phyloP scores from a whole-genome alignment of 2,113 vertebrate species.

The Caretta caretta region DNA sequence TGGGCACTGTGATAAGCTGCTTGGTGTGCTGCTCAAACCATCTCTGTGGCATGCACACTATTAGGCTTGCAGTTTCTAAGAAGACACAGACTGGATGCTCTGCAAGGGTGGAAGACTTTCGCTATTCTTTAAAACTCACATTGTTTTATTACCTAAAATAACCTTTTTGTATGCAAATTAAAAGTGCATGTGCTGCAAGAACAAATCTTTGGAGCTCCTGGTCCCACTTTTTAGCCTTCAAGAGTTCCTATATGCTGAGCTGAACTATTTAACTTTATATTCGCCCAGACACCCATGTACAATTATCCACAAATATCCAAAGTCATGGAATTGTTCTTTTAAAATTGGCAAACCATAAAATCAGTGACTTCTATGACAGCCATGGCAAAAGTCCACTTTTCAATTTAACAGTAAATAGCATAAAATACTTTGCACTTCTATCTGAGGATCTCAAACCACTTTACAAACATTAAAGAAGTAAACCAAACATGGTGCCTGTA shows the following conservation, averaged over 20 bases:
- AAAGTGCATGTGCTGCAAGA: not conserved
- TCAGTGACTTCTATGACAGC: not conserved
- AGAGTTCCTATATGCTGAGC: not conserved
- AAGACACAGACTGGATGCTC: not conserved
- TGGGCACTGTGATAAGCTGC: not conserved
- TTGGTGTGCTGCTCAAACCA: not conserved
- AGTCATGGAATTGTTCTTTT: not conserved
- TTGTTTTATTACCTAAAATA: slow-evolving; percentile 15
- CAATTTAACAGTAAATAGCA: not conserved
- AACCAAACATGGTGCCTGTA: not conserved
- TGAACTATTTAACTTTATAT: slow-evolving; percentile 31
- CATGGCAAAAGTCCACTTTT: not conserved
- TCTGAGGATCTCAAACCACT: not conserved
- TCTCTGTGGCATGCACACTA: slow-evolving; percentile 15
- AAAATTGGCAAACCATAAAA: slow-evolving; percentile 40
- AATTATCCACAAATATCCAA: slow-evolving; percentile 15
- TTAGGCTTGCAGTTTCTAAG: slow-evolving; percentile 7
- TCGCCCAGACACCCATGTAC: not conserved
- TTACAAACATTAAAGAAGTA: slow-evolving; percentile 40
- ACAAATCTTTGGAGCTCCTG: slow-evolving; percentile 20
- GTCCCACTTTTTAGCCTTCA: slow-evolving; percentile 20
- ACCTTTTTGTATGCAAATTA: not conserved
- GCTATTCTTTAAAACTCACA: not conserved
- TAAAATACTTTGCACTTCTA: slow-evolving; percentile 7
- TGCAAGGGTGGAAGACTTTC: not conserved